Percentiles rank a stretch among this genome's conserved stretches.
Conservation (phyloP, 1,140 invertebrate species). For the Chelonus insularis region DNA sequence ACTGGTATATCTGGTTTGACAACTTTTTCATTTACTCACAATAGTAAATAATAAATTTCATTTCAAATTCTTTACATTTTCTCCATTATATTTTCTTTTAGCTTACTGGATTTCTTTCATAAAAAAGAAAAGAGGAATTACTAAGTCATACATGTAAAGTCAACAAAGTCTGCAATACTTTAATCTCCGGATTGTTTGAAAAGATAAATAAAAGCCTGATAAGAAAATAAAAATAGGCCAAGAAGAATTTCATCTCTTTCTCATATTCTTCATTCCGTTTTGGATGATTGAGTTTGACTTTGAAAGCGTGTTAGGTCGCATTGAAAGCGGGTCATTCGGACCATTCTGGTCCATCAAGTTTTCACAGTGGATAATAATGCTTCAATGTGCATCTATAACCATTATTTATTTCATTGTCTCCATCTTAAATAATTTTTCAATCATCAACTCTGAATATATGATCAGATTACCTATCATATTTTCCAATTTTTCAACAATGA, state of each 20-base stretch:
- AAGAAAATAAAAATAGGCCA: background rate
- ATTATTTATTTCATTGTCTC: no score
- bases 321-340: conserved; percentile 23
- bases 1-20: conserved; percentile 16
- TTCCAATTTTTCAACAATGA: background rate
- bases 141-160: no score
- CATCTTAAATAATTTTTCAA: no score
- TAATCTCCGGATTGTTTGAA: background rate
- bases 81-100: no score
- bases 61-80: no score
- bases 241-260: background rate
- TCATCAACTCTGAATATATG: no score
- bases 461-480: no score
- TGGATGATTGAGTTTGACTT: conserved; percentile 24
- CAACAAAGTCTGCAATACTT: background rate
- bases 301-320: conserved; percentile 7
- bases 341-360: conserved; percentile 16
- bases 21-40: background rate
- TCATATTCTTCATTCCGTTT: background rate
- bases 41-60: background rate
- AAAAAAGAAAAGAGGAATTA: no score
- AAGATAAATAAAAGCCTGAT: no score
- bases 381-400: background rate
- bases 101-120: no score
- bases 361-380: conserved; percentile 10